phyloP scores from a whole-genome alignment of 2,113 vertebrate genomes.

The Verasper variegatus region DNA sequence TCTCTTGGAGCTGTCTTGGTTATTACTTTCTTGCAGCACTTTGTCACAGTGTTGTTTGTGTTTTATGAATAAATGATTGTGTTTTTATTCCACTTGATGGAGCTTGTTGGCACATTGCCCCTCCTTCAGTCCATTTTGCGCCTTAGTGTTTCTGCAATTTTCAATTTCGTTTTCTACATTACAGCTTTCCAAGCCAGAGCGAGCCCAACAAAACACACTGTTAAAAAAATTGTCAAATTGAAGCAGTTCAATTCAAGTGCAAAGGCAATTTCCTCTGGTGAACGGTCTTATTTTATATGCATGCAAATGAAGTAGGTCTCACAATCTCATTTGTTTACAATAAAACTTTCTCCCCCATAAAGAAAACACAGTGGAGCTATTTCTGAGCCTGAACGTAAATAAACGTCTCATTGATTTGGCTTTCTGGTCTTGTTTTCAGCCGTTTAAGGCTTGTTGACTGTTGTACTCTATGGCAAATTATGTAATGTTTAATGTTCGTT shows the following conservation, averaged over 20 bases:
- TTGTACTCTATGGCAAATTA: conserved; percentile 30
- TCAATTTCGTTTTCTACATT: conserved; percentile 48
- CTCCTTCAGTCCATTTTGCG: conserved; percentile 41
- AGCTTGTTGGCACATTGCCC: conserved; percentile 36
- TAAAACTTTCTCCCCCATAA: conserved; percentile 17
- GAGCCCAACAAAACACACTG: conserved; percentile 29
- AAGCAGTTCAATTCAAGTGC: conserved; percentile 48
- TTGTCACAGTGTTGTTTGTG: conserved; percentile 12
- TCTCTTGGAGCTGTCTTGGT: background rate
- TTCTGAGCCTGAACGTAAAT: conserved; percentile 34
- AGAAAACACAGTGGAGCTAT: conserved; percentile 25
- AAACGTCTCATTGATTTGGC: conserved; percentile 19
- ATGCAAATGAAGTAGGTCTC: conserved; percentile 48
- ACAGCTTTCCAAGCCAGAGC: conserved; percentile 32
- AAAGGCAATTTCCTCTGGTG: conserved; percentile 54
- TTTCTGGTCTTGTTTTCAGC: conserved; percentile 31
- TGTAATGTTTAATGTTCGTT: conserved; percentile 36
- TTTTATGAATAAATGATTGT: conserved; percentile 52
- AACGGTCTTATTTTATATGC: conserved; percentile 32
- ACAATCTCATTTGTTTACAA: conserved; percentile 43
- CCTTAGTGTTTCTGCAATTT: conserved; percentile 49
- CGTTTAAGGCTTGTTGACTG: conserved; percentile 31
- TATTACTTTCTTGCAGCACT: conserved; percentile 8
- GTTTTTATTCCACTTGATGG: conserved; percentile 49
- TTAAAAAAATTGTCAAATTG: conserved; percentile 20